Conservation (phyloP, 2,113 vertebrate genomes). For the Erythrocercus mccallii region DNA sequence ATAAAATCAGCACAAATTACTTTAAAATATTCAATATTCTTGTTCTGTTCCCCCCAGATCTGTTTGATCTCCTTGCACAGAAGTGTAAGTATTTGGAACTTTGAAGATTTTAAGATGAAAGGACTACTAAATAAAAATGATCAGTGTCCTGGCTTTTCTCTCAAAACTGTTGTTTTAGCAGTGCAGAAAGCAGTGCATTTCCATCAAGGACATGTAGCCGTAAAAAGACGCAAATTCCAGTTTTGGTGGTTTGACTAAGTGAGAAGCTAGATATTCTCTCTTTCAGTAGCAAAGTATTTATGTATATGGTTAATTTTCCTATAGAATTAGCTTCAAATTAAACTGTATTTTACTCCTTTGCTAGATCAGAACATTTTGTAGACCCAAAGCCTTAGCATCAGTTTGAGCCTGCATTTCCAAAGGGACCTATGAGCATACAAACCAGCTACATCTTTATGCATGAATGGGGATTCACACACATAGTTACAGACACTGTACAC, state of each 20-base stretch:
- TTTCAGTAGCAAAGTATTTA: background rate
- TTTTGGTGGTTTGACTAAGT: background rate
- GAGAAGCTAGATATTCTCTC: background rate
- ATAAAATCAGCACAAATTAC: background rate
- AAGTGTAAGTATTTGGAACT: accelerated
- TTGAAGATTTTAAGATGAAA: background rate
- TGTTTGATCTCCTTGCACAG: background rate
- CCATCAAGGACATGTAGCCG: background rate
- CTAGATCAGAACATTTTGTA: background rate
- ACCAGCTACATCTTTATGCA: background rate
- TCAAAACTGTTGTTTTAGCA: background rate
- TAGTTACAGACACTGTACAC: background rate
- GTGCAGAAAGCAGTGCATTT: background rate
- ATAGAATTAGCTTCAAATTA: background rate
- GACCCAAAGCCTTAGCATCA: background rate
- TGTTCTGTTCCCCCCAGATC: background rate
- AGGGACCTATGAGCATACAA: background rate
- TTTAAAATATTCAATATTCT: background rate
- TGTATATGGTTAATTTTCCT: background rate
- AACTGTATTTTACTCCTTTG: background rate
- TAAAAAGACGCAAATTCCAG: background rate
- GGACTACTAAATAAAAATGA: background rate
- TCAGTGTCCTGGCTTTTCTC: background rate
- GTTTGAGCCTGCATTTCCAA: background rate
- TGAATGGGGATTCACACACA: background rate